These are phyloP conservation scores for Stenodera caucasica DNA, from an alignment of 2,888 invertebrate genomes.

Conservation along the genomic window DNA sequence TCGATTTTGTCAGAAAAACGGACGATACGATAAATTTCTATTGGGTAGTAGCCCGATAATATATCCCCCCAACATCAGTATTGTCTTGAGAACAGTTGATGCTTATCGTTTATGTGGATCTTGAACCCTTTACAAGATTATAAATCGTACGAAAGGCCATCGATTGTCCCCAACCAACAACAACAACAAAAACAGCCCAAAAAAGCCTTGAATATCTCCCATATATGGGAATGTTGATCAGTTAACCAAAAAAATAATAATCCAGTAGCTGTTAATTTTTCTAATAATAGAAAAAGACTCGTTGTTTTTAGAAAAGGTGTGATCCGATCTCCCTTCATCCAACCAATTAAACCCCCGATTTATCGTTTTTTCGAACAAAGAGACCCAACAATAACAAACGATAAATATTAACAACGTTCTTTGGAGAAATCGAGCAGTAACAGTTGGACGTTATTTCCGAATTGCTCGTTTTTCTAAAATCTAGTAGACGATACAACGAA, in stretches of 20 bases:
- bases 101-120: conserved; percentile 12
- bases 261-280: not conserved
- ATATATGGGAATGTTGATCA: not conserved
- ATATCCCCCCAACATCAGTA: not conserved
- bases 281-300: too few species aligned
- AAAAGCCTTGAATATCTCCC: not conserved
- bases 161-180: not conserved
- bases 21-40: conserved; percentile 5
- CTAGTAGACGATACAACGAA: conserved; percentile 38
- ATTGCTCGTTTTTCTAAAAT: conserved; percentile 11
- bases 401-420: not conserved
- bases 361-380: not conserved
- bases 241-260: not conserved
- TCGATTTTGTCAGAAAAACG: not conserved
- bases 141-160: conserved; percentile 12
- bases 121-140: conserved; percentile 7
- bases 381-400: not conserved
- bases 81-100: conserved; percentile 9
- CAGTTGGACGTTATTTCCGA: conserved; percentile 44
- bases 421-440: conserved; percentile 26
- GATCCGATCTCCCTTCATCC: not conserved
- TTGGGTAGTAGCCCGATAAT: not conserved
- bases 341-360: not conserved
- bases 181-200: not conserved
- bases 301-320: not conserved